These are phyloP conservation scores for Rhagologus leucostigma DNA, from an alignment of 2,113 vertebrate species.

Conservation along the genomic window DNA sequence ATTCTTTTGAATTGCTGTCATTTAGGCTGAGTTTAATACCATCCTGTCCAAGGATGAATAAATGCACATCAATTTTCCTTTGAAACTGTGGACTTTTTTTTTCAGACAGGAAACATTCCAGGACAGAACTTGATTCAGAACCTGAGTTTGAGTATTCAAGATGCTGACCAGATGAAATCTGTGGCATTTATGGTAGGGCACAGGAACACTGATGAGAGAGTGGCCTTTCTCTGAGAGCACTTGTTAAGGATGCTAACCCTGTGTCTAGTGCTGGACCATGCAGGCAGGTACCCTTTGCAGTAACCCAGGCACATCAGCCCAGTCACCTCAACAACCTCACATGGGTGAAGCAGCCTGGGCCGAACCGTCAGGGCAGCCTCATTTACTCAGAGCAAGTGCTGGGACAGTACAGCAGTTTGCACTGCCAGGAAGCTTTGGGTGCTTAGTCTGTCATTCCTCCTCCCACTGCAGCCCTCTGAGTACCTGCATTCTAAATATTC, in stretches of 20 bases:
- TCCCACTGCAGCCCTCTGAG: not conserved
- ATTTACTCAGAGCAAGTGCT: too few relatives aligned
- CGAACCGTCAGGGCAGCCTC: not conserved
- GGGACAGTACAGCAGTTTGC: not conserved
- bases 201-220: not conserved
- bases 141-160: not conserved
- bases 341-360: accelerated
- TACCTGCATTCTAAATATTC: not conserved
- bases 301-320: not conserved
- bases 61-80: not conserved
- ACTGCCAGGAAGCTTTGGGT: not conserved
- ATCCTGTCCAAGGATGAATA: not conserved
- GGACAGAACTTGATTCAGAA: not conserved
- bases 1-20: not conserved
- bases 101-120: not conserved
- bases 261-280: too few relatives aligned
- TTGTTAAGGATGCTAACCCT: not conserved
- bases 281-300: not conserved
- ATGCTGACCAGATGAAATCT: not conserved
- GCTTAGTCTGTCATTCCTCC: not conserved
- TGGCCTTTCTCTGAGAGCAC: accelerated
- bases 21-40: not conserved
- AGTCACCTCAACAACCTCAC: not conserved
- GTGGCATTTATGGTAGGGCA: not conserved
- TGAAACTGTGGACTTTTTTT: not conserved